A percentile compares a stretch with the other conserved stretches of the same genome.
Evolutionary conservation across 2,888 invertebrate species (phyloP).

Genomic region (Camptogramma bilineatum): DNA sequence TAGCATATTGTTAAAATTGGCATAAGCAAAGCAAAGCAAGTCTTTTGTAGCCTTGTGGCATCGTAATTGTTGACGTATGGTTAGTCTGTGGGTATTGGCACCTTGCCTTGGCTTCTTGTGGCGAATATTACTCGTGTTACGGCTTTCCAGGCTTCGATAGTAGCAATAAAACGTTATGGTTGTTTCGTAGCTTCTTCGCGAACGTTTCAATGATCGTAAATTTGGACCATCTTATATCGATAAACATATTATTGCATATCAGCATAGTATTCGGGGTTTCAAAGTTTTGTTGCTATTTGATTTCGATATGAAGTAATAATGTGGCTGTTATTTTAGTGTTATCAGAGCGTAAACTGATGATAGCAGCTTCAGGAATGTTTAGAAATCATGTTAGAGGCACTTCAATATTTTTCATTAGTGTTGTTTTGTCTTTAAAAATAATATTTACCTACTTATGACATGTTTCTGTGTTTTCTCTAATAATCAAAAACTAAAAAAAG

Average conservation of each 20-base stretch:
- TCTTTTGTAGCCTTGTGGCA: constrained; percentile 27
- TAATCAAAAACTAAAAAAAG: too few species aligned
- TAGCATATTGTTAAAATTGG: constrained; percentile 23
- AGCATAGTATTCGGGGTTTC: constrained; percentile 48
- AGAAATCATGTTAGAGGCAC: too few species aligned
- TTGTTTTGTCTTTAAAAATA: too few species aligned
- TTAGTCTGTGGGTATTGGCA: constrained; percentile 60
- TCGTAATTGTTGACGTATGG: constrained; percentile 35
- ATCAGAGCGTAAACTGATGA: background rate
- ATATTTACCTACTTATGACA: too few species aligned
- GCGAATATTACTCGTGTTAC: constrained; percentile 68
- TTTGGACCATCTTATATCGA: constrained; percentile 65
- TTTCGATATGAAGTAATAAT: background rate
- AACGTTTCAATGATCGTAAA: constrained; percentile 72
- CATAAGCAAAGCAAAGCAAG: constrained; percentile 21
- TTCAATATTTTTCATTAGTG: too few species aligned
- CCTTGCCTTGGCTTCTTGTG: constrained; percentile 67
- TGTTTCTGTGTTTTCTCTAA: too few species aligned
- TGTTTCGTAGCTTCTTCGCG: constrained; percentile 59
- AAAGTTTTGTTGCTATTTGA: constrained; percentile 17
- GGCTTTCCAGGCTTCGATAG: constrained; percentile 66
- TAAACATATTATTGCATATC: constrained; percentile 60
- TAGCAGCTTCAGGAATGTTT: too few species aligned
- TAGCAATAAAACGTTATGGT: constrained; percentile 77
- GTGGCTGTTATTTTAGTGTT: background rate